Evolutionary conservation across 37 sponge, comb jelly and placozoan genomes (phyloP).

Genomic region (Spongilla lacustris): DNA sequence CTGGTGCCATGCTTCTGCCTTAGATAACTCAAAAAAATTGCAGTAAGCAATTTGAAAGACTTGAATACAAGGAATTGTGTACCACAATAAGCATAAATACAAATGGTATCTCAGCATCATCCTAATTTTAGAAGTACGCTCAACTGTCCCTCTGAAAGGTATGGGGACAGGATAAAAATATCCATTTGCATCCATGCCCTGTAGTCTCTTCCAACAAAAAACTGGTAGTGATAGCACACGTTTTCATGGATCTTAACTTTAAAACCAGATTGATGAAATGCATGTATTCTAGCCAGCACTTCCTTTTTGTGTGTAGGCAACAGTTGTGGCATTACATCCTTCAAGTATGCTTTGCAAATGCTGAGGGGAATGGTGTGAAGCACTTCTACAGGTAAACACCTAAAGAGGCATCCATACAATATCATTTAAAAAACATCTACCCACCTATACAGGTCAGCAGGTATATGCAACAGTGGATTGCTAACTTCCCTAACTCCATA

Average conservation of each 20-base stretch:
- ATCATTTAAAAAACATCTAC: neutral
- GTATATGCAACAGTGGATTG: slow-evolving; percentile 14
- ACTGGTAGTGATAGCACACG: slow-evolving; percentile 9
- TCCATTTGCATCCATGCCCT: slow-evolving; percentile 43
- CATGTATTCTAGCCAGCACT: slow-evolving; percentile 7
- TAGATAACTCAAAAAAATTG: neutral
- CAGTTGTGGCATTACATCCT: neutral
- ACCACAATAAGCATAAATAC: neutral
- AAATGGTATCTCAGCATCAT: neutral
- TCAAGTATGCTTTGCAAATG: slow-evolving; percentile 25
- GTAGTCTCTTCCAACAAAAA: slow-evolving; percentile 45
- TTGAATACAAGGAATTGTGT: neutral
- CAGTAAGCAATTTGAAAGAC: slow-evolving; percentile 32
- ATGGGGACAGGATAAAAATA: slow-evolving; percentile 23
- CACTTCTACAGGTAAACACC: slow-evolving; percentile 36
- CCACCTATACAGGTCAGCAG: neutral
- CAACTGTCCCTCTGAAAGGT: neutral
- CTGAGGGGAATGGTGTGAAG: slow-evolving; percentile 50
- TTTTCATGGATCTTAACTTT: slow-evolving; percentile 2
- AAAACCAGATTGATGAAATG: slow-evolving; percentile 32
- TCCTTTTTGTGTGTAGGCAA: slow-evolving; percentile 15
- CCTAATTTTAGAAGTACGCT: neutral
- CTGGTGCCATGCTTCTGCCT: neutral
- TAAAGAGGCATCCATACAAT: neutral
- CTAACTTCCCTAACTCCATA: neutral